These are phyloP conservation scores for Antechinus stuartii DNA, from an alignment of 2,113 vertebrate genomes.

Conservation along the genomic window DNA sequence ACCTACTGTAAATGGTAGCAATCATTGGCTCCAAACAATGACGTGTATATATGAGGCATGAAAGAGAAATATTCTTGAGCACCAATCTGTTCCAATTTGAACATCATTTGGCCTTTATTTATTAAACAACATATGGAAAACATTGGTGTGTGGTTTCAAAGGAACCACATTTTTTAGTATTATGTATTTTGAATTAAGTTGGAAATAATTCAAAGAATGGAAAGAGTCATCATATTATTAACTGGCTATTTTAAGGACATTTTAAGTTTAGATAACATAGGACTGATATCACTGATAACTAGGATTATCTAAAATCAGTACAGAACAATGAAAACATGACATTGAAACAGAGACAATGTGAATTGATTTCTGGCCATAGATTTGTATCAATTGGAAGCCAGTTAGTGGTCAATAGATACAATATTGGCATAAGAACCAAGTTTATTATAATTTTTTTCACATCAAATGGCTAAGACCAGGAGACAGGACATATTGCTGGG, in stretches of 20 bases:
- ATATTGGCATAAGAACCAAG: not conserved
- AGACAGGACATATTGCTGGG: not conserved
- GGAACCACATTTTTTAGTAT: not conserved
- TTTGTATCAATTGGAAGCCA: not conserved
- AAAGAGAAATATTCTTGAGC: slow-evolving; percentile 11
- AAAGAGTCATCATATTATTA: not conserved
- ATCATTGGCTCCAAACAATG: slow-evolving; percentile 19
- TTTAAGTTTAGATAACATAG: not conserved
- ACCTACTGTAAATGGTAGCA: not conserved
- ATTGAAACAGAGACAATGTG: not conserved
- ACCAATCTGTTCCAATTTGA: slow-evolving; percentile 37
- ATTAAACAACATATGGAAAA: not conserved
- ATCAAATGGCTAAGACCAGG: not conserved
- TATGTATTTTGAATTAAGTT: not conserved
- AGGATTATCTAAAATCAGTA: not conserved
- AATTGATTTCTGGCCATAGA: not conserved
- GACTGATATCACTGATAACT: no score
- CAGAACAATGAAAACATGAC: not conserved
- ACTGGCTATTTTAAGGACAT: not conserved
- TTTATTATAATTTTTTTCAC: not conserved
- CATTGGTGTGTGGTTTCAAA: not conserved
- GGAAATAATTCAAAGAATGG: not conserved
- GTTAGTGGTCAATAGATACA: not conserved
- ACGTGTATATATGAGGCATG: slow-evolving; percentile 25
- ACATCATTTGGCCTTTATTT: not conserved